Evolutionary conservation across 2,797 vertebrate genomes (phyloP).

Genomic region (Heteromormyrus szaboi): DNA sequence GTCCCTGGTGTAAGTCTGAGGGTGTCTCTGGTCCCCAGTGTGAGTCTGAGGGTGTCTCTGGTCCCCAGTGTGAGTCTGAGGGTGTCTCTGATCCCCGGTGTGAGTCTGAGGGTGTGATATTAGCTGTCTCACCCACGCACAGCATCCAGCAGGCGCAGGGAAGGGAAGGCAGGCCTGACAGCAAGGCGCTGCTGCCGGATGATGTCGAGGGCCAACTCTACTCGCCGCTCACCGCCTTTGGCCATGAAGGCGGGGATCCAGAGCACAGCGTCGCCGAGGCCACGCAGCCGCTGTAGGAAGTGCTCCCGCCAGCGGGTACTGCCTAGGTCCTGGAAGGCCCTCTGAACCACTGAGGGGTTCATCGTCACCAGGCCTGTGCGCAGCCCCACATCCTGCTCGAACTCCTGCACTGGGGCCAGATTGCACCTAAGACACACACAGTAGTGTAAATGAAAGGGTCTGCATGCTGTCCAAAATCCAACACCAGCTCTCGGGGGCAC

Average conservation of each 20-base stretch:
- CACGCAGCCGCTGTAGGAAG: conserved; percentile 75
- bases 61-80: not conserved
- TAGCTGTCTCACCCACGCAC: conserved; percentile 81
- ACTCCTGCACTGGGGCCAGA: conserved; percentile 90
- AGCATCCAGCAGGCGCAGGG: conserved; percentile 86
- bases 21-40: not conserved
- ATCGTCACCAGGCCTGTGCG: conserved; percentile 89
- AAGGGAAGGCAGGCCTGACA: conserved; percentile 87
- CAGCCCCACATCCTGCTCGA: conserved; percentile 73
- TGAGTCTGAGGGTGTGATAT: not conserved
- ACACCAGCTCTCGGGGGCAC: not conserved
- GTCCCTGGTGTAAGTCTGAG: not conserved
- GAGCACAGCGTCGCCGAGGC: conserved; percentile 83
- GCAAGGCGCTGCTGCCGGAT: conserved; percentile 80
- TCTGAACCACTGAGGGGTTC: conserved; percentile 94
- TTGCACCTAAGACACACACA: conserved; percentile 73
- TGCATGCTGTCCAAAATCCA: not conserved
- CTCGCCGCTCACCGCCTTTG: conserved; percentile 85
- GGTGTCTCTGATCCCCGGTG: not conserved
- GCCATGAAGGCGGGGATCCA: conserved; percentile 99
- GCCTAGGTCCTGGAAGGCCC: conserved; percentile 88
- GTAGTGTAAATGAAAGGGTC: not conserved
- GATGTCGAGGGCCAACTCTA: conserved; percentile 87
- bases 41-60: not conserved
- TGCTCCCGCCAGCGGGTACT: conserved; percentile 80